These are phyloP conservation scores for Dryadula phaetusa DNA, from an alignment of 2,888 invertebrate species.

Conservation along the genomic window DNA sequence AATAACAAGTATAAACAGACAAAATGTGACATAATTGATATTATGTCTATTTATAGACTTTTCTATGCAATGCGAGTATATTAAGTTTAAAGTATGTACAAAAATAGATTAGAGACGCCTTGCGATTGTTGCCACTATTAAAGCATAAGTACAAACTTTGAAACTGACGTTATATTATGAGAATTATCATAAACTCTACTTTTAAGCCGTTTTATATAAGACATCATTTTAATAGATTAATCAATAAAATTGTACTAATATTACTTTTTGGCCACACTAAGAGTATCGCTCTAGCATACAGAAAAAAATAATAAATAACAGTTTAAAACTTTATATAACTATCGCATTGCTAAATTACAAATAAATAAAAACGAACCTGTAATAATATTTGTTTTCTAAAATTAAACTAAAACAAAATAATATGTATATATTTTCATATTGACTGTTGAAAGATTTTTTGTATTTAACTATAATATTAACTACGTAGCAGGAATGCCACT, in stretches of 20 bases:
- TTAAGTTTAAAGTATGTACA: background rate
- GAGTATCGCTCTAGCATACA: slow-evolving; percentile 1
- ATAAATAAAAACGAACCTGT: background rate
- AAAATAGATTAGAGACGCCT: background rate
- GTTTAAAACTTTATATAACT: background rate
- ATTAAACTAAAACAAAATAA: background rate
- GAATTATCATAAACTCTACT: background rate
- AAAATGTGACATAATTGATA: background rate
- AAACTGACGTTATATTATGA: background rate
- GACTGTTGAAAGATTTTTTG: slow-evolving; percentile 22
- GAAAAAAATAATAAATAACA: background rate
- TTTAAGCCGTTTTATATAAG: background rate
- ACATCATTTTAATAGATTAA: background rate
- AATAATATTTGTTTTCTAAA: background rate
- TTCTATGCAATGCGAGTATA: background rate
- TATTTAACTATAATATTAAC: background rate
- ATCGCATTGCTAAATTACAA: slow-evolving; percentile 12
- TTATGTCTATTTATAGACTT: background rate
- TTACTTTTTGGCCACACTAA: background rate
- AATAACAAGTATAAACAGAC: background rate
- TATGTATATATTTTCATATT: background rate
- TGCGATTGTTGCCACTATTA: background rate
- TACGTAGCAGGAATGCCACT: background rate
- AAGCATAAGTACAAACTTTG: background rate
- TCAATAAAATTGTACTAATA: background rate